Evolutionary conservation across 2,888 invertebrate genomes (phyloP).

Genomic region (Cartodere bifasciata): DNA sequence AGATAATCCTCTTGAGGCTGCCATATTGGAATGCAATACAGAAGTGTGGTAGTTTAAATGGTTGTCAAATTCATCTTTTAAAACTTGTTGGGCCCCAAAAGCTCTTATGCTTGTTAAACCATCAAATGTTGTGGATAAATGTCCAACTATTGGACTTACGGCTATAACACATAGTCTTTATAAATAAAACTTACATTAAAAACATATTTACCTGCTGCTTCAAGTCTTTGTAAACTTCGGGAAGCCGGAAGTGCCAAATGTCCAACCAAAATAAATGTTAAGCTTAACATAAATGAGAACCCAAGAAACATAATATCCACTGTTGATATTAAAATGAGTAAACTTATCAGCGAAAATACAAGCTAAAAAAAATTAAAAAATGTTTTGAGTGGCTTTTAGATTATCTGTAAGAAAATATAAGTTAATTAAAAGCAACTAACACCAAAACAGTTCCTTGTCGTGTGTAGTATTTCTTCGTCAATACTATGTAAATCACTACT

Average conservation of each 20-base stretch:
- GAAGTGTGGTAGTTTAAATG: constrained; percentile 23
- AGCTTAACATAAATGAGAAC: too few relatives aligned
- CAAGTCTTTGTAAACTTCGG: too few relatives aligned
- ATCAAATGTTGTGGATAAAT: constrained; percentile 23
- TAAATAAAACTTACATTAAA: too few relatives aligned
- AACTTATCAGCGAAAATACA: background rate
- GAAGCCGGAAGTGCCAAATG: too few relatives aligned
- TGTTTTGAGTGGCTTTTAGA: too few relatives aligned
- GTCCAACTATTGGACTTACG: constrained; percentile 23
- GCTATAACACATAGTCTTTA: too few relatives aligned
- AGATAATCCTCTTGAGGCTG: constrained; percentile 13
- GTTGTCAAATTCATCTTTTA: constrained; percentile 20
- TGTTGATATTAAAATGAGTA: background rate
- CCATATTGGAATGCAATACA: constrained; percentile 18
- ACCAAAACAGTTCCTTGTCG: constrained; percentile 9
- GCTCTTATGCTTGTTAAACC: constrained; percentile 23
- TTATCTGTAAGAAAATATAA: too few relatives aligned
- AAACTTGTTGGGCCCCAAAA: constrained; percentile 18
- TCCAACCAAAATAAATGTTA: too few relatives aligned
- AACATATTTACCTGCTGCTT: constrained; percentile 23
- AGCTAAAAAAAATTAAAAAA: constrained; percentile 9
- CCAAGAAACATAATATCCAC: too few relatives aligned
- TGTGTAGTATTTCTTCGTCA: constrained; percentile 18
- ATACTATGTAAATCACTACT: constrained; percentile 24
- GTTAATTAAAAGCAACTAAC: too few relatives aligned